Evolutionary conservation across 2,113 vertebrate genomes (phyloP), one percentile per base, ranked within the genome.

Genomic region (Atlantisia rogersi): DNA sequence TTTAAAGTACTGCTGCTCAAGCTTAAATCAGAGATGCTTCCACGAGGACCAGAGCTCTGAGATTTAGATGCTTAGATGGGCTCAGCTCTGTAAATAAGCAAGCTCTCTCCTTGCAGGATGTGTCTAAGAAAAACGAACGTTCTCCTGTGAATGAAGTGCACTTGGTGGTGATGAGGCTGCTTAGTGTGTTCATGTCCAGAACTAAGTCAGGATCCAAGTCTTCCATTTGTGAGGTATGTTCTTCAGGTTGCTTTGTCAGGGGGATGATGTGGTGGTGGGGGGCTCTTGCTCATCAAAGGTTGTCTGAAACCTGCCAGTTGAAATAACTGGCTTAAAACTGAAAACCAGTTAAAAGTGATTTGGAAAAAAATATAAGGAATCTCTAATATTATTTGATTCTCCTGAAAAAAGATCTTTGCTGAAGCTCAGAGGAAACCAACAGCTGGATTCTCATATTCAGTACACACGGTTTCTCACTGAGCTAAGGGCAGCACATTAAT

Each of bases 121-220:
- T 99, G 55, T 99, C 99, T 46, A 99, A 98, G 98, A 99, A 99
- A 89, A 99, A 99, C 1, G 99, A 99, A 31, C 99, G 99, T 67
- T 98, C 98, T 31, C 94, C 99, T 31, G 98, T 99, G 86, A 99
- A 99, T 18, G 99, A 99, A 95, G 99, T 99, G 59, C 99, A 99
- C 77, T 92, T 99, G 95, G 99, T 99, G 62, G 99, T 99, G 42
- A 99, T 99, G 99, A 98, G 99, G 71, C 98, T 99, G 9, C 98
- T 99, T 46, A 99, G 99, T 12, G 99, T 99, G 80, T 99, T 99
- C 97, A 99, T 99, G 99, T 99, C 99, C 64, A 98, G 99, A 75
- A 99, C 99, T 31, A 99, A 99, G 90, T 99, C 99, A 37, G 99
- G 99, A 22, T 99, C 99, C 82, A 99, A 99, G 95, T 99, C 99